A percentile compares a stretch with the other conserved stretches of the same genome.
phyloP scores from a whole-genome alignment of 2,113 vertebrate species.

The Telmatochromis bifrenatus region DNA sequence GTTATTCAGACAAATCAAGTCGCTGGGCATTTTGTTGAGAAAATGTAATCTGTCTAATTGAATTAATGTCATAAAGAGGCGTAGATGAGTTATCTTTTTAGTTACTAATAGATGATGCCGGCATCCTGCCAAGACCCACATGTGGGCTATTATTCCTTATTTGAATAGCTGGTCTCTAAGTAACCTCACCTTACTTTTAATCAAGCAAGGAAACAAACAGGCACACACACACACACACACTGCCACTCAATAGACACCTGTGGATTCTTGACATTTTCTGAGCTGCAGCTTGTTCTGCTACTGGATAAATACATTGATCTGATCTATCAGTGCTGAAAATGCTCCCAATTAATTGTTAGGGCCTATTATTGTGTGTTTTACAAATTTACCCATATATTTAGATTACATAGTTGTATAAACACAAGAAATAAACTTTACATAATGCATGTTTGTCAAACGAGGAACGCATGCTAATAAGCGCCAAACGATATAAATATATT shows the following conservation, averaged over 20 bases:
- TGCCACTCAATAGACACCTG: slow-evolving; percentile 28
- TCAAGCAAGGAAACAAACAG: not conserved
- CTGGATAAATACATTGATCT: not conserved
- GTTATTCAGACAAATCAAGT: not conserved
- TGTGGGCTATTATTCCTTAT: not conserved
- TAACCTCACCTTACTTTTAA: not conserved
- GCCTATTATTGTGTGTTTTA: not conserved
- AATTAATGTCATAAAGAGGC: not conserved
- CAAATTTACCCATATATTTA: not conserved
- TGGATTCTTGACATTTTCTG: slow-evolving; percentile 44
- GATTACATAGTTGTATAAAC: not conserved
- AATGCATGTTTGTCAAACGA: not conserved
- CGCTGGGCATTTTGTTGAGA: not conserved
- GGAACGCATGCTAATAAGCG: not conserved
- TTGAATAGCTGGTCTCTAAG: not conserved
- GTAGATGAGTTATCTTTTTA: not conserved
- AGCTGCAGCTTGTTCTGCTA: not conserved
- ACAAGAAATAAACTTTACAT: not conserved
- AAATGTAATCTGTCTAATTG: not conserved
- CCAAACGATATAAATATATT: not conserved
- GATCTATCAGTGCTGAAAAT: not conserved
- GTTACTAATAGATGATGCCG: not conserved
- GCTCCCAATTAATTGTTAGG: not conserved
- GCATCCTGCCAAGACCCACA: not conserved
- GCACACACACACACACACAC: not conserved